These are phyloP conservation scores for Melieria crassipennis DNA, from an alignment of 2,888 invertebrate genomes.

Conservation along the genomic window DNA sequence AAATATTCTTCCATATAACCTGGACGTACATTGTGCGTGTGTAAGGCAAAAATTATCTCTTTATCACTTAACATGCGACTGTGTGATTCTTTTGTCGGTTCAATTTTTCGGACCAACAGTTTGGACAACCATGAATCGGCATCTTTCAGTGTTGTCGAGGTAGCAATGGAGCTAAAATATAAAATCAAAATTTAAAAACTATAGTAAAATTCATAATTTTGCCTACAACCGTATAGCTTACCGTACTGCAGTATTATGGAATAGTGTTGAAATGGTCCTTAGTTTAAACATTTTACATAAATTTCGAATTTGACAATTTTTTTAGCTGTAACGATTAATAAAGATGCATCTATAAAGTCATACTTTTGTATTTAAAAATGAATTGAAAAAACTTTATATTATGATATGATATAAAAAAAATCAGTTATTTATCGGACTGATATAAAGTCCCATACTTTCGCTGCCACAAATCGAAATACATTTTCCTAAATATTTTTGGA, in stretches of 20 bases:
- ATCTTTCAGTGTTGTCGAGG: conserved; percentile 47
- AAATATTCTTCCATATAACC: conserved; percentile 88
- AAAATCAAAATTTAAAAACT: background rate
- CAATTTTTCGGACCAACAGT: conserved; percentile 87
- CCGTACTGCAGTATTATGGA: conserved; percentile 44
- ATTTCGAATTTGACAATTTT: background rate
- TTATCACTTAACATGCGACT: conserved; percentile 97
- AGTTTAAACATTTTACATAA: conserved; percentile 44
- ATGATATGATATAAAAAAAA: too few species aligned
- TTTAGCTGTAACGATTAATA: too few species aligned
- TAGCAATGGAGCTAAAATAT: conserved; percentile 52
- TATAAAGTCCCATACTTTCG: too few species aligned
- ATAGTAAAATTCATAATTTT: background rate
- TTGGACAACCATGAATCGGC: conserved; percentile 88
- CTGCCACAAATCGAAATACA: too few species aligned
- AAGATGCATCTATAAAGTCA: too few species aligned
- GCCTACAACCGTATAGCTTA: conserved; percentile 35
- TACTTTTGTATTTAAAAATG: too few species aligned
- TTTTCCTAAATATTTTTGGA: too few species aligned
- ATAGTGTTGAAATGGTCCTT: conserved; percentile 39
- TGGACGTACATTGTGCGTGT: conserved; percentile 94
- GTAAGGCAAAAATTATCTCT: conserved; percentile 93
- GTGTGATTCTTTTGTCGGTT: conserved; percentile 95
- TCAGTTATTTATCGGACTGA: too few species aligned
- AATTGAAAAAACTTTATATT: too few species aligned